Evolutionary conservation across 1,140 invertebrate species (phyloP), one percentile per base, ranked within the genome.

Genomic region (Ctenoplectra terminalis): DNA sequence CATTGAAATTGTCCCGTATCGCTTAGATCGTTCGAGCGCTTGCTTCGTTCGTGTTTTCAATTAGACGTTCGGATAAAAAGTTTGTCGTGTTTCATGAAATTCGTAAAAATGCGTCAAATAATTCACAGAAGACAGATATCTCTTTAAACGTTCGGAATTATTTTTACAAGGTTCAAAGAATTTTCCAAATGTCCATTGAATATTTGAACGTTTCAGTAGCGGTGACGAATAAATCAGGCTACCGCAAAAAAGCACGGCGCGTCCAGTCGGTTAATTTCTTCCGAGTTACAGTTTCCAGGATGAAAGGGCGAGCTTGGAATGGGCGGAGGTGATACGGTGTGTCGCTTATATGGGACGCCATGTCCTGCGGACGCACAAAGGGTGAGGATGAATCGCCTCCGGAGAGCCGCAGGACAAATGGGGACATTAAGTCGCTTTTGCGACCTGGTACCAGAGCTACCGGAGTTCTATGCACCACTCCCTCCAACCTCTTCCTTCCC

Each of bases 341-440:
- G 86, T 84, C 86, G 86, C 83, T 87, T 87, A 86, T 87, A 79
- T 63, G 84, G 80, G 81, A 83, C 58, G 84, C 40, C 61, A 34
- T 78, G 74, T 85, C 69, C 80, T 43, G 73, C 79, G 80, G 60
- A 82, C 66, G 74, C 81, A 86, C 79, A 90, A 88, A 89, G 81
- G 88, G 82, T 52, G 87, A 89, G 84, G 85, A 90, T 90, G 87
- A 87, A 90, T 90, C 85, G 88, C 87, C 83, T 89, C 89, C 89
- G 88, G 89, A 82, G 83, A 89, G 81, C 84, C 73, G 54, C 84
- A 82, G 88, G 88, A 90, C 89, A 90, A 90, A 90, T 90, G 89
- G 84, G 85, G 83, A 90, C 88, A 90, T 90, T 89, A 89, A 87
- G 88, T 88, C 85, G 85, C 82, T 87, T 90, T 90, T 89, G 86